A percentile compares a stretch with the other conserved stretches of the same genome.
These are phyloP conservation scores for Matsumyia berberina DNA, from an alignment of 2,888 invertebrate genomes.

Conservation along the genomic window DNA sequence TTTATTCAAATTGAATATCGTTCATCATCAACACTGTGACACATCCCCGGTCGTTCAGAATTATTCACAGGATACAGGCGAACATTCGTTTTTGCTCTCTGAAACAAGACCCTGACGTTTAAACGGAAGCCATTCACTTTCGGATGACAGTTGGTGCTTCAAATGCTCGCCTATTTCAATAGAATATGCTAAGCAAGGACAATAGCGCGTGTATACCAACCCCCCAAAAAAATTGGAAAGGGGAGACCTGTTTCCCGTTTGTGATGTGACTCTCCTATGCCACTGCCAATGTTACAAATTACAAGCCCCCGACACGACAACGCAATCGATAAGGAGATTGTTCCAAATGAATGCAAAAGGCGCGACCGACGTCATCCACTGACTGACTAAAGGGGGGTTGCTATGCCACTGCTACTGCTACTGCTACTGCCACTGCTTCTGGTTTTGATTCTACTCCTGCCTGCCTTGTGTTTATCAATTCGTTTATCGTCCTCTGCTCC, in stretches of 20 bases:
- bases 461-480: constrained; percentile 33
- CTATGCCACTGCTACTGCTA: too few species aligned
- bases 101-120: constrained; percentile 3
- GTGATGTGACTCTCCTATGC: background rate
- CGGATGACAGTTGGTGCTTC: constrained; percentile 1
- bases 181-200: constrained; percentile 36
- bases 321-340: constrained; percentile 48
- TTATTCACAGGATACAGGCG: background rate
- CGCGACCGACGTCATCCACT: background rate
- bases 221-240: background rate
- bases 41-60: background rate
- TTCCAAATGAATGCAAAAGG: constrained; percentile 52
- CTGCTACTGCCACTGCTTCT: too few species aligned
- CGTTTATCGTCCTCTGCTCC: constrained; percentile 38
- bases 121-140: constrained; percentile 2
- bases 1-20: background rate
- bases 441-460: too few species aligned
- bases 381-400: background rate
- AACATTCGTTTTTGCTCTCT: background rate
- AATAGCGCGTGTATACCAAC: constrained; percentile 17
- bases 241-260: background rate
- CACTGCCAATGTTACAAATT: constrained; percentile 37
- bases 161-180: constrained; percentile 9
- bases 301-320: constrained; percentile 19
- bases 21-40: constrained; percentile 2